Evolutionary conservation across 2,113 vertebrate species (phyloP).

Genomic region (Dasypus novemcinctus): DNA sequence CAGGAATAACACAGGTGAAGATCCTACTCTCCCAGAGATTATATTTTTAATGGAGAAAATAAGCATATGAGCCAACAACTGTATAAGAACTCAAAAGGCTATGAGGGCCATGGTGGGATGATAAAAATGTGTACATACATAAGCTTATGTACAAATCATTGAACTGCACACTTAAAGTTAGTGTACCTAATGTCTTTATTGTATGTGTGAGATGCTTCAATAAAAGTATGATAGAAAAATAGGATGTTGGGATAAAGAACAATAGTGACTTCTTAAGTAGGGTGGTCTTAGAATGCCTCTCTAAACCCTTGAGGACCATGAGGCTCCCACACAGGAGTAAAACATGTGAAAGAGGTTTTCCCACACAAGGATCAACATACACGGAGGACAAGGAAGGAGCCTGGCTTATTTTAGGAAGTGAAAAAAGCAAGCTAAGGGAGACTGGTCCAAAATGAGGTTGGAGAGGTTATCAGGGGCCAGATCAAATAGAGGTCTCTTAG

Average conservation of each 20-base stretch:
- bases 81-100: not conserved
- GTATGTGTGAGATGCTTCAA: not conserved
- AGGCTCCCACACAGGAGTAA: constrained; percentile 3
- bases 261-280: not conserved
- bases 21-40: not conserved
- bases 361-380: constrained; percentile 48
- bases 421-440: constrained; percentile 76
- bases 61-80: not conserved
- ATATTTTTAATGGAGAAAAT: not conserved
- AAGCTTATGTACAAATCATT: not conserved
- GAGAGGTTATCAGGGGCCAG: constrained; percentile 73
- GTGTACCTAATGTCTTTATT: not conserved
- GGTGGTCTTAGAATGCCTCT: not conserved
- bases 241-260: not conserved
- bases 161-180: not conserved
- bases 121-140: not conserved
- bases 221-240: not conserved
- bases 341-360: constrained; percentile 38
- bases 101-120: not conserved
- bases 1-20: not conserved
- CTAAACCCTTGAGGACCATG: not conserved
- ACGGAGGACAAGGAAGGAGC: constrained; percentile 69
- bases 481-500: constrained; percentile 62
- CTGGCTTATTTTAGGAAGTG: constrained; percentile 65
- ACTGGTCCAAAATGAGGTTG: constrained; percentile 44